Evolutionary conservation across 1,140 invertebrate genomes (phyloP), one percentile per base, ranked within the genome.

Genomic region (Zaprionus capensis): DNA sequence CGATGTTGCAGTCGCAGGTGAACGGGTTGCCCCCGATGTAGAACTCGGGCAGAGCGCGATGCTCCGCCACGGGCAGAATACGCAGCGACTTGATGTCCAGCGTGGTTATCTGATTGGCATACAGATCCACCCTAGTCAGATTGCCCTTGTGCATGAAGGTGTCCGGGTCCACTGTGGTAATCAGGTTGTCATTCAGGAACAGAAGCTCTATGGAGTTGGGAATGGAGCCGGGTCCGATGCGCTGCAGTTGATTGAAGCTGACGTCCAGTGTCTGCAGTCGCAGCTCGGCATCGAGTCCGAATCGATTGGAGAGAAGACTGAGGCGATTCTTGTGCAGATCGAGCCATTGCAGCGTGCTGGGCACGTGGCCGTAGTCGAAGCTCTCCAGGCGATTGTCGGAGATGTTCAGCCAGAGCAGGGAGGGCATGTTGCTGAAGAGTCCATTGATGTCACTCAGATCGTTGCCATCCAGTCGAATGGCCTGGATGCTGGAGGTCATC

Each of bases 321-420:
- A 98, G 96, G 85, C 96, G 95, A 93, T 99, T 99, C 87, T 96
- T 96, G 93, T 98, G 97, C 81, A 99, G 94, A 93, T 98, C 97
- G 49, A 99, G 93, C 97, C 97, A 98, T 81, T 97, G 96, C 67
- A 98, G 94, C 72, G 95, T 96, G 53, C 93, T 91, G 0, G 98
- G 97, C 56, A 98, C 95, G 64, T 98, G 94, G 15, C 96, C 95
- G 92, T 98, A 98, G 93, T 98, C 97, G 93, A 99, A 98, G 95
- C 96, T 96, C 82, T 97, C 95, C 78, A 99, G 94, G 83, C 96
- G 95, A 94, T 99, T 99, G 93, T 97, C 97, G 26, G 97, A 98
- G 68, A 98, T 96, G 93, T 98, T 99, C 26, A 99, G 93, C 97
- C 97, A 98, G 76, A 97, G 93, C 53, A 99, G 93, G 78, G 95